Evolutionary conservation across 2,888 invertebrate species (phyloP).

Genomic region (Tridacna gigas): DNA sequence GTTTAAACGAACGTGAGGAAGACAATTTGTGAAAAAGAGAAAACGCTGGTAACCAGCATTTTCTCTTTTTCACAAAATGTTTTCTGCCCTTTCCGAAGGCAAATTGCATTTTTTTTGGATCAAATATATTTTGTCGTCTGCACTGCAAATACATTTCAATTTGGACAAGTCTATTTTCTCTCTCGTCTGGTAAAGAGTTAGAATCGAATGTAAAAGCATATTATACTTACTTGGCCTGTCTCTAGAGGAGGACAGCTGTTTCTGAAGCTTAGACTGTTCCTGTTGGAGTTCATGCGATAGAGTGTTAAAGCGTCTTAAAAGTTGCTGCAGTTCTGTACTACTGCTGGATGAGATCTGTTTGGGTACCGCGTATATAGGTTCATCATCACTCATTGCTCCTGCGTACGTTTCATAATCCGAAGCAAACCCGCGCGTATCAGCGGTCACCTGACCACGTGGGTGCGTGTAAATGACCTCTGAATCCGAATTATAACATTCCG

Average conservation of each 20-base stretch:
- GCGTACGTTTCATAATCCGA: slow-evolving; percentile 82
- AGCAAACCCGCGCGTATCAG: slow-evolving; percentile 78
- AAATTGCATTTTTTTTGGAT: too few species aligned
- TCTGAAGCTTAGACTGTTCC: slow-evolving; percentile 79
- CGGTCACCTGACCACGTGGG: slow-evolving; percentile 66
- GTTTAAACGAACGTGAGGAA: too few species aligned
- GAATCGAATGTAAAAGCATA: too few species aligned
- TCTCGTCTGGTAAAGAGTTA: too few species aligned
- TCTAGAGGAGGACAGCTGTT: slow-evolving; percentile 71
- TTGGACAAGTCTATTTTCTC: too few species aligned
- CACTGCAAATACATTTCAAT: too few species aligned
- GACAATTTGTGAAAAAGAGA: too few species aligned
- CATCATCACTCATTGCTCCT: slow-evolving; percentile 77
- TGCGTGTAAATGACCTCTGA: slow-evolving; percentile 89
- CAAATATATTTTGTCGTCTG: too few species aligned
- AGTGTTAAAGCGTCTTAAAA: slow-evolving; percentile 83
- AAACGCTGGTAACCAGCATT: not conserved
- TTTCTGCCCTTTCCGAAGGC: too few species aligned
- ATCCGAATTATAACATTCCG: slow-evolving; percentile 92
- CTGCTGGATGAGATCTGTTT: slow-evolving; percentile 77
- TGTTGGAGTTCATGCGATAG: slow-evolving; percentile 86
- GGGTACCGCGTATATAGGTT: slow-evolving; percentile 80
- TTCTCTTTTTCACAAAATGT: not conserved
- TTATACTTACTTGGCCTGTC: slow-evolving; percentile 17
- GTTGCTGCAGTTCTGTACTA: slow-evolving; percentile 81